A percentile compares a stretch with the other conserved stretches of the same genome.
Evolutionary conservation across 2,113 vertebrate species (phyloP).

Genomic region (Copsychus sechellarum): DNA sequence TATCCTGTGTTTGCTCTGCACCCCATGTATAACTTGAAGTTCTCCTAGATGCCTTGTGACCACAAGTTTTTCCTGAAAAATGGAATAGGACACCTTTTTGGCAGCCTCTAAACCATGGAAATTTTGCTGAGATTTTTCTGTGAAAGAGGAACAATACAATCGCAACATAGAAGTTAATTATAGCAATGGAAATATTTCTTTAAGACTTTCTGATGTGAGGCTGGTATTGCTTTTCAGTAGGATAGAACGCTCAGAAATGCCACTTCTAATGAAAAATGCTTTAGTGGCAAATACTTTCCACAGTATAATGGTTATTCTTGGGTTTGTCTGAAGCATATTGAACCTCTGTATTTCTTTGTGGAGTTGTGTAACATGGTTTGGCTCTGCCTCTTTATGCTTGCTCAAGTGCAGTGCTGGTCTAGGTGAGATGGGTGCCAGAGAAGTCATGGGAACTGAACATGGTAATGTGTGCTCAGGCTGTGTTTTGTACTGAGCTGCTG

Average conservation of each 20-base stretch:
- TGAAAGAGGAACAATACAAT: conserved; percentile 24
- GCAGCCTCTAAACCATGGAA: not conserved
- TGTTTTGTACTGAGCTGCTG: not conserved
- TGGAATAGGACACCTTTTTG: conserved; percentile 21
- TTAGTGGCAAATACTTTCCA: conserved; percentile 58
- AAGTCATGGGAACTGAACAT: not conserved
- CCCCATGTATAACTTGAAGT: not conserved
- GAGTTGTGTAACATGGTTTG: conserved; percentile 29
- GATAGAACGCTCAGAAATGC: conserved; percentile 31
- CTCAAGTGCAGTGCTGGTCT: not conserved
- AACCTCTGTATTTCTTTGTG: conserved; percentile 21
- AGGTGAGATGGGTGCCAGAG: conserved; percentile 15
- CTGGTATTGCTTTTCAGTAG: conserved; percentile 53
- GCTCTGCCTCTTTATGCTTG: conserved; percentile 17
- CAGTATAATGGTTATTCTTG: conserved; percentile 51
- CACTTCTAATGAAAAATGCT: conserved; percentile 48
- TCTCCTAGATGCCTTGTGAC: not conserved
- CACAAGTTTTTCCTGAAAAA: not conserved
- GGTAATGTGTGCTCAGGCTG: not conserved
- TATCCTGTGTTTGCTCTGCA: not conserved
- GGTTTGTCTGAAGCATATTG: conserved; percentile 25
- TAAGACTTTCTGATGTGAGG: conserved; percentile 13
- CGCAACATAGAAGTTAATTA: conserved; percentile 31
- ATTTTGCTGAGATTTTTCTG: not conserved
- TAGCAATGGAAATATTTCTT: conserved; percentile 47